phyloP scores from a whole-genome alignment of 1,140 invertebrate species.

The Solenopsis invicta region DNA sequence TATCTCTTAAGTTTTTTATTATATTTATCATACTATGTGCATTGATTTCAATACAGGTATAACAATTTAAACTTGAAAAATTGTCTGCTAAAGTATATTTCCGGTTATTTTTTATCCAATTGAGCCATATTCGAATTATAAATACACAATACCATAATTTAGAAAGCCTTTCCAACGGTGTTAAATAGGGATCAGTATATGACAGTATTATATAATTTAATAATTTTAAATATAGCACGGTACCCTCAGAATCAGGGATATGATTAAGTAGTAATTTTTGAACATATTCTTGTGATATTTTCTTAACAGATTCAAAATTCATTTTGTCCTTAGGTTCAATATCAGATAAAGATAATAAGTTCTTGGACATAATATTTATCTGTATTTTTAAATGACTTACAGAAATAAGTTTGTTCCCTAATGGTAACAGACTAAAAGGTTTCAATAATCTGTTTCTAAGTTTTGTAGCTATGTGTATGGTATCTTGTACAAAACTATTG shows the following conservation, averaged over 20 bases:
- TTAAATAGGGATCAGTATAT: not conserved
- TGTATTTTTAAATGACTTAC: conserved; percentile 5
- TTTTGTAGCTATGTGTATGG: not conserved
- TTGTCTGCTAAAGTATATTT: not conserved
- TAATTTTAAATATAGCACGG: conserved; percentile 1
- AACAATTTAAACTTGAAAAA: conserved; percentile 8
- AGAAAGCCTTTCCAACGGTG: not conserved
- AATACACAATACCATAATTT: not conserved
- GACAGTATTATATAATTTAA: not conserved
- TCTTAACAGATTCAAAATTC: not conserved
- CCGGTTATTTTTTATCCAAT: not conserved
- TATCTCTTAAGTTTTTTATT: not conserved
- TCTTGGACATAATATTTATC: not conserved
- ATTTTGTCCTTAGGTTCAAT: not conserved
- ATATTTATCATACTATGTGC: not conserved
- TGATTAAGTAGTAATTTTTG: not conserved
- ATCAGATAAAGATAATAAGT: not conserved
- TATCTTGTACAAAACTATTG: not conserved
- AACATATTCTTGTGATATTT: not conserved
- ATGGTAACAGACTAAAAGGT: not conserved
- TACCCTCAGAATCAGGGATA: not conserved
- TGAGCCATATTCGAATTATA: not conserved
- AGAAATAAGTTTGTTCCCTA: not conserved
- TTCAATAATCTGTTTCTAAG: not conserved
- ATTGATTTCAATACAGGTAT: conserved; percentile 1